Evolutionary conservation across 2,888 invertebrate species (phyloP), one percentile per base, ranked within the genome.

Genomic region (Drosophila paranaensis): DNA sequence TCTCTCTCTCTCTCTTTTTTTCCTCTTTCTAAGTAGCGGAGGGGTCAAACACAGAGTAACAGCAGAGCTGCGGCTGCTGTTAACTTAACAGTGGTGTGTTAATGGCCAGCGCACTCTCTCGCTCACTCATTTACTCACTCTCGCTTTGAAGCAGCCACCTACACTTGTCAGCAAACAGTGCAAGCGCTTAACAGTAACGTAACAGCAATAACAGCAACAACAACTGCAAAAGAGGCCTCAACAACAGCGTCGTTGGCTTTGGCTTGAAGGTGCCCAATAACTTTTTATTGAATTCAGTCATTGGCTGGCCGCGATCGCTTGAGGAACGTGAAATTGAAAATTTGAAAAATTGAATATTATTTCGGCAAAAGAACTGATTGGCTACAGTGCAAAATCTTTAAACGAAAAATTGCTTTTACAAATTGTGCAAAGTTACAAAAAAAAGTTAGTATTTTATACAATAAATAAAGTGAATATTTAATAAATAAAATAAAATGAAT

Each of bases 221-320:
- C 64, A 72, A 43, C 14, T 51, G 50, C 53, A 33, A 37, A 39
- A 69, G 64, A 63, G 57, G 54, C 57, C 45, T 48, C 60, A 60
- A 42, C 71, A 60, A 62, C 75, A 62, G 54, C 67, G 54, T 43
- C 65, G 66, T 46, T 63, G 66, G 56, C 76, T 76, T 63, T 54
- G 74, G 60, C 71, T 78, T 74, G 66, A 78, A 86, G 86, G 81
- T 82, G 71, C 63, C 76, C 81, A 81, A 76, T 81, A 81, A 83
- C 81, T 76, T 79, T 82, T 82, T 82, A 77, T 77, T 80, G 77
- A 88, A 85, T 81, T 91, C 89, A 91, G 90, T 91, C 88, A 81
- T 81, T 82, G 84, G 74, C 82, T 81, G 85, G 71, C 81, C 90
- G 90, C 90, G 91, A 88, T 88, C 90, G 82, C 65, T 71, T 35